Conservation (phyloP, 2,113 vertebrate species). For the Entomyzon cyanotis region DNA sequence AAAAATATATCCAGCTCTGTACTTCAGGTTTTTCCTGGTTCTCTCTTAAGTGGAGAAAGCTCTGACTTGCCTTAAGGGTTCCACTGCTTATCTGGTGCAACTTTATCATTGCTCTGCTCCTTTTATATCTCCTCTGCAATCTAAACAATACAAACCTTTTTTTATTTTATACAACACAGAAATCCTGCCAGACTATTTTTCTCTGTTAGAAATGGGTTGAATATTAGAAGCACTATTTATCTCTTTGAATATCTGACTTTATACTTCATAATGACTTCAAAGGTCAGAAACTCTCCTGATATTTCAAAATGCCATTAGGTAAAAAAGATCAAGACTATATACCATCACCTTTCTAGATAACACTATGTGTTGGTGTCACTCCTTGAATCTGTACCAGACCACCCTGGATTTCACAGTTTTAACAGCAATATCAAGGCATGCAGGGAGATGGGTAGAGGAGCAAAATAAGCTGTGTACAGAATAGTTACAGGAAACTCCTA, state of each 20-base stretch:
- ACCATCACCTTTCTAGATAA: neutral
- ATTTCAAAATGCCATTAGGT: neutral
- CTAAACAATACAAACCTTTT: neutral
- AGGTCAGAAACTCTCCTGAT: neutral
- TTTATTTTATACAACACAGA: neutral
- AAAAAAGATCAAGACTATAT: neutral
- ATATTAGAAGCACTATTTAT: neutral
- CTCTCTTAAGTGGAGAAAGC: neutral
- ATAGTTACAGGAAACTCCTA: neutral
- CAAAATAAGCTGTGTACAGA: neutral
- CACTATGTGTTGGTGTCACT: fast-evolving
- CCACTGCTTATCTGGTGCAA: neutral
- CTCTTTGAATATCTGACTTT: neutral
- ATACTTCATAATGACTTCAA: neutral
- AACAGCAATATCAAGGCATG: neutral
- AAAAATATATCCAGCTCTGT: neutral
- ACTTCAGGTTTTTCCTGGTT: neutral
- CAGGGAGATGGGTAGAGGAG: neutral
- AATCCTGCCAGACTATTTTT: neutral
- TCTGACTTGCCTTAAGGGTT: neutral
- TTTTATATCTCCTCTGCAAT: neutral
- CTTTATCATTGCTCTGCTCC: neutral
- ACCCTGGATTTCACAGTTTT: neutral
- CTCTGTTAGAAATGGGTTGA: neutral
- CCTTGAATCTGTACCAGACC: neutral